Percentiles rank a stretch among this genome's conserved stretches.
Evolutionary conservation across 2,888 invertebrate species (phyloP).

Genomic region (Cheilosia urbana): DNA sequence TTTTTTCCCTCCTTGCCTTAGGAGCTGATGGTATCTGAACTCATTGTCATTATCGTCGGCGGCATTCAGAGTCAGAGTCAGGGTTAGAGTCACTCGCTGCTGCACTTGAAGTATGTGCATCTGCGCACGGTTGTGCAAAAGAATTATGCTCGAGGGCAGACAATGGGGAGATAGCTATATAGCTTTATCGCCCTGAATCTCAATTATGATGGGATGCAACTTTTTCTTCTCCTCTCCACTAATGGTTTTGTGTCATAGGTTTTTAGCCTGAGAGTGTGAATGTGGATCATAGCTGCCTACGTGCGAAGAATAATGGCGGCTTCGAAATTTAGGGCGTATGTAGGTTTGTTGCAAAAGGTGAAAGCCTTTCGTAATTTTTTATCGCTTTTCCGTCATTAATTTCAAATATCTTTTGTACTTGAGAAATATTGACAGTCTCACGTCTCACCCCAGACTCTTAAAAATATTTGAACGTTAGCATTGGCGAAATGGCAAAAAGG

Average conservation of each 20-base stretch:
- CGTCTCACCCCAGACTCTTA: too few species aligned
- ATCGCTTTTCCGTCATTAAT: too few species aligned
- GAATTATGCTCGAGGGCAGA: constrained; percentile 12
- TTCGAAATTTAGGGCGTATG: constrained; percentile 41
- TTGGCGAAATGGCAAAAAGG: too few species aligned
- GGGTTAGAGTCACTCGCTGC: constrained; percentile 25
- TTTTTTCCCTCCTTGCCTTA: constrained; percentile 3
- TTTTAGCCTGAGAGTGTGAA: neutral
- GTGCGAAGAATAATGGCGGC: constrained; percentile 14
- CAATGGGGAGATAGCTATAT: constrained; percentile 38
- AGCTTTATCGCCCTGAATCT: constrained; percentile 53
- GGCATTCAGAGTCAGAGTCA: constrained; percentile 48
- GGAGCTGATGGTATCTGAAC: constrained; percentile 23
- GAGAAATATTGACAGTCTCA: too few species aligned
- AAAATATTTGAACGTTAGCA: too few species aligned
- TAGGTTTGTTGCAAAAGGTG: neutral
- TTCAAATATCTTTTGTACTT: too few species aligned
- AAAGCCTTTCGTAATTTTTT: too few species aligned
- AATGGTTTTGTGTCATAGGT: constrained; percentile 28
- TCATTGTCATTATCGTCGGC: constrained; percentile 60
- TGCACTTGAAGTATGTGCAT: constrained; percentile 41
- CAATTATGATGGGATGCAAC: constrained; percentile 33
- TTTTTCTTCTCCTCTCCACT: constrained; percentile 40
- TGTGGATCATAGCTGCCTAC: constrained; percentile 25
- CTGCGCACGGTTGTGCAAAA: constrained; percentile 1